Evolutionary conservation across 2,797 vertebrate genomes (phyloP).

Genomic region (Eulemur albifrons): DNA sequence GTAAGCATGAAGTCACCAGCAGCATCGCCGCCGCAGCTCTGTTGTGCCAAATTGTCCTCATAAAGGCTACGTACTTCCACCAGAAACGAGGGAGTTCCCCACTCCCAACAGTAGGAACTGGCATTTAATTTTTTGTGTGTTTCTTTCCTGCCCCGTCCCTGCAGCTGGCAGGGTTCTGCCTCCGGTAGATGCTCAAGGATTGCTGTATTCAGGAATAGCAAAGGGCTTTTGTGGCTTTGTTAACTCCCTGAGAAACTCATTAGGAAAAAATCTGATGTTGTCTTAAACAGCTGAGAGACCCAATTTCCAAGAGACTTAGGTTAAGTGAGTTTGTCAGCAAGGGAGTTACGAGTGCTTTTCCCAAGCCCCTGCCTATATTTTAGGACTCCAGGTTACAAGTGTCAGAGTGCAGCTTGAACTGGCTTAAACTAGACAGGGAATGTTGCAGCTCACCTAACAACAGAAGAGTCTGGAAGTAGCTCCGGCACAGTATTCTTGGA

Average conservation of each 20-base stretch:
- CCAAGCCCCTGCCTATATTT: neutral
- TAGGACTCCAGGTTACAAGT: neutral
- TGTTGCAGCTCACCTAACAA: neutral
- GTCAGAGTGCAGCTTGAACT: neutral
- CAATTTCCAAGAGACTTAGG: neutral
- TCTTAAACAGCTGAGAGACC: neutral
- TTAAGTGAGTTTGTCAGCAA: neutral
- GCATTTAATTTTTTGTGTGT: neutral
- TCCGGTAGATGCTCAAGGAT: neutral
- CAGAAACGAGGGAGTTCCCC: neutral
- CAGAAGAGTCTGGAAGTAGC: neutral
- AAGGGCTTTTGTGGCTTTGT: neutral
- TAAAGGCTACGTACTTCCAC: neutral
- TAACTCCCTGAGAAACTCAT: neutral
- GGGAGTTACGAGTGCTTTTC: neutral
- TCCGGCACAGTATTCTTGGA: neutral
- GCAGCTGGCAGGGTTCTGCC: neutral
- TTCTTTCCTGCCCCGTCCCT: neutral
- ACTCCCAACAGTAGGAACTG: neutral
- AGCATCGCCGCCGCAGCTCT: too few species aligned
- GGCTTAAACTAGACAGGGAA: neutral
- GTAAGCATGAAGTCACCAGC: rapidly evolving
- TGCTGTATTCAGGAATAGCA: neutral
- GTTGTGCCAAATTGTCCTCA: neutral
- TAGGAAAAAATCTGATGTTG: neutral